Conservation (phyloP, 2,888 invertebrate genomes). For the Stenoptilia bipunctidactyla region DNA sequence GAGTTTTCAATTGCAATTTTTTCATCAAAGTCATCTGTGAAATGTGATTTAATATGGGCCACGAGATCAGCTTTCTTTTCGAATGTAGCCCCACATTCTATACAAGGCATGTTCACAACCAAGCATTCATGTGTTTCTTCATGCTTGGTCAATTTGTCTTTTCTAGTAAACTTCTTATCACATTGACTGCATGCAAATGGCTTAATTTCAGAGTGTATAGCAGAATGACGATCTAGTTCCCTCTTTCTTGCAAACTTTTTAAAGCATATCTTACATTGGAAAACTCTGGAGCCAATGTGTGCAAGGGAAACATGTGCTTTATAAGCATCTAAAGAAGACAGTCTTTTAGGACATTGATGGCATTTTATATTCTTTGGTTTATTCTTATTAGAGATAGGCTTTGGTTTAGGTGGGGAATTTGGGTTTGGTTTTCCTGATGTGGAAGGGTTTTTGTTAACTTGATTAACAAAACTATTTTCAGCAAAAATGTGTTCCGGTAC, state of each 20-base stretch:
- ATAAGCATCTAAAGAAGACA: constrained; percentile 61
- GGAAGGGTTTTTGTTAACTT: constrained; percentile 41
- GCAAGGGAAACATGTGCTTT: constrained; percentile 65
- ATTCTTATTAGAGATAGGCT: constrained; percentile 39
- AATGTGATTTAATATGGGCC: constrained; percentile 72
- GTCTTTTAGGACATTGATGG: constrained; percentile 63
- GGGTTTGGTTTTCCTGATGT: constrained; percentile 32
- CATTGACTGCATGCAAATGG: constrained; percentile 78
- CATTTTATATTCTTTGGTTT: constrained; percentile 65
- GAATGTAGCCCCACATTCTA: constrained; percentile 73
- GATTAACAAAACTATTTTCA: constrained; percentile 53
- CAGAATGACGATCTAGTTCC: constrained; percentile 77
- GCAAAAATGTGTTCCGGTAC: constrained; percentile 66
- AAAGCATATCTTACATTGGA: constrained; percentile 75
- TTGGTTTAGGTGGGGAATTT: constrained; percentile 42
- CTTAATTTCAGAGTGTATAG: constrained; percentile 76
- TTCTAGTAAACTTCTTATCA: constrained; percentile 76
- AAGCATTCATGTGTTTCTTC: constrained; percentile 74
- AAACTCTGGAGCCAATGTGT: constrained; percentile 68
- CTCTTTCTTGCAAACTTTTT: constrained; percentile 78
- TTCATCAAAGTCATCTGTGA: constrained; percentile 58
- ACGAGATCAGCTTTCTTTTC: constrained; percentile 70
- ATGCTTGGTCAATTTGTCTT: constrained; percentile 78
- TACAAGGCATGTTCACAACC: constrained; percentile 73
- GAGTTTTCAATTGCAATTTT: constrained; percentile 29